phyloP scores from a whole-genome alignment of 2,113 vertebrate genomes.

The Pycnonotus jocosus region DNA sequence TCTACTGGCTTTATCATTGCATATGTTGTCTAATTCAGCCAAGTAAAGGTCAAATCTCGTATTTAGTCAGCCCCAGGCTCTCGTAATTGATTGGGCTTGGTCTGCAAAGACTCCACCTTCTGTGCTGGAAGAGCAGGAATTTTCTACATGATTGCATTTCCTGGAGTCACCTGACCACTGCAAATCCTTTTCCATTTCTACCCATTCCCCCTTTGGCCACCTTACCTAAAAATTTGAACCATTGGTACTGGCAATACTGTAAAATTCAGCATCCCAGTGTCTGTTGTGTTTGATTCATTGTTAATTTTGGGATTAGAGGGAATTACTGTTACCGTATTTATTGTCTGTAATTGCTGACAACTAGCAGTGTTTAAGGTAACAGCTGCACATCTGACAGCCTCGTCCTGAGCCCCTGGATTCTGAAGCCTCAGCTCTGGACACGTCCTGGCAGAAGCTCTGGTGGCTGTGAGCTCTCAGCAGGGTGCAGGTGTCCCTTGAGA shows the following conservation, averaged over 20 bases:
- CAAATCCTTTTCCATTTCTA: not conserved
- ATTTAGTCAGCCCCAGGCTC: not conserved
- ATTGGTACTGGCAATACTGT: fast-evolving
- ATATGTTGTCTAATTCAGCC: not conserved
- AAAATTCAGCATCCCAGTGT: not conserved
- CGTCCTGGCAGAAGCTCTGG: not conserved
- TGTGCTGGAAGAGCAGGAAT: not conserved
- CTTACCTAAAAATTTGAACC: not conserved
- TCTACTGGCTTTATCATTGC: not conserved
- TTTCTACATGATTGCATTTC: fast-evolving
- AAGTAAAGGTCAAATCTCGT: not conserved
- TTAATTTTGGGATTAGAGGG: not conserved
- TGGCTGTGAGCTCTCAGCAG: fast-evolving
- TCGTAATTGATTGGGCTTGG: not conserved
- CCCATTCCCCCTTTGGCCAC: not conserved
- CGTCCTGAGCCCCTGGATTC: fast-evolving
- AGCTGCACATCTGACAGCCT: not conserved
- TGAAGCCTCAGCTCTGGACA: not conserved
- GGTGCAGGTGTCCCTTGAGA: not conserved
- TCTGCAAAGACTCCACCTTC: not conserved
- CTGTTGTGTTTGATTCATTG: not conserved
- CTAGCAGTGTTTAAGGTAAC: not conserved
- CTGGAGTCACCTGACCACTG: fast-evolving
- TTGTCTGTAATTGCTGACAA: not conserved
- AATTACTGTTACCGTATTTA: not conserved